These are phyloP conservation scores for Latrodectus geometricus DNA, from an alignment of 1,140 invertebrate species.

Conservation along the genomic window DNA sequence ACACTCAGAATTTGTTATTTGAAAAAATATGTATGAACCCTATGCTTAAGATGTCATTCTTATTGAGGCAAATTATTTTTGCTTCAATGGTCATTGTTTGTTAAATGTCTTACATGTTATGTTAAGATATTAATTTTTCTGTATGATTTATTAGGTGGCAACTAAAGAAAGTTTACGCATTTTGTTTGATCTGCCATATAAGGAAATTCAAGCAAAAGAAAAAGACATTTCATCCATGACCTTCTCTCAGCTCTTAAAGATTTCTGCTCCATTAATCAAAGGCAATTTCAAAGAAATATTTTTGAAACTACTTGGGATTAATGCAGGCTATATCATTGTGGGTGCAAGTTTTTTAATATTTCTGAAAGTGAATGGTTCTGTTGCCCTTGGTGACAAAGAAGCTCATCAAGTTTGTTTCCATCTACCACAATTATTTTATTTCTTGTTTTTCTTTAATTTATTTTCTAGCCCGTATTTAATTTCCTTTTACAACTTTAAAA, in stretches of 20 bases:
- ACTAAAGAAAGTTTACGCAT: constrained; percentile 19
- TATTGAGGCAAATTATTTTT: no score
- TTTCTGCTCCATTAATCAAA: background rate
- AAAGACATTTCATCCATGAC: background rate
- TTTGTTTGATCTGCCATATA: background rate
- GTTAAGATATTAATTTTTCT: no score
- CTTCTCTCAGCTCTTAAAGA: background rate
- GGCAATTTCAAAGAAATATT: constrained; percentile 36
- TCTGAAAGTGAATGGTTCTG: constrained; percentile 73
- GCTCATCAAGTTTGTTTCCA: constrained; percentile 87
- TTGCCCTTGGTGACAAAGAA: constrained; percentile 91
- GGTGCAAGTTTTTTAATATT: constrained; percentile 79
- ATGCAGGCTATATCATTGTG: constrained; percentile 74
- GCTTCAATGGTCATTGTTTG: no score
- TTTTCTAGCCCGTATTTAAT: constrained; percentile 69
- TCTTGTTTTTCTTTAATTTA: constrained; percentile 77
- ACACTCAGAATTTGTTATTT: no score
- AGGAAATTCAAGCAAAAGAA: constrained; percentile 15
- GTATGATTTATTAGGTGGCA: constrained; percentile 6
- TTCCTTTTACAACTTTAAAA: constrained; percentile 64
- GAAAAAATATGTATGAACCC: no score
- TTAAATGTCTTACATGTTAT: no score
- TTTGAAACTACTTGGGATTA: constrained; percentile 66
- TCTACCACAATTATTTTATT: constrained; percentile 91
- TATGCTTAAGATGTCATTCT: no score